Evolutionary conservation across 2,113 vertebrate genomes (phyloP), one percentile per base, ranked within the genome.

Genomic region (Furnarius figulus): DNA sequence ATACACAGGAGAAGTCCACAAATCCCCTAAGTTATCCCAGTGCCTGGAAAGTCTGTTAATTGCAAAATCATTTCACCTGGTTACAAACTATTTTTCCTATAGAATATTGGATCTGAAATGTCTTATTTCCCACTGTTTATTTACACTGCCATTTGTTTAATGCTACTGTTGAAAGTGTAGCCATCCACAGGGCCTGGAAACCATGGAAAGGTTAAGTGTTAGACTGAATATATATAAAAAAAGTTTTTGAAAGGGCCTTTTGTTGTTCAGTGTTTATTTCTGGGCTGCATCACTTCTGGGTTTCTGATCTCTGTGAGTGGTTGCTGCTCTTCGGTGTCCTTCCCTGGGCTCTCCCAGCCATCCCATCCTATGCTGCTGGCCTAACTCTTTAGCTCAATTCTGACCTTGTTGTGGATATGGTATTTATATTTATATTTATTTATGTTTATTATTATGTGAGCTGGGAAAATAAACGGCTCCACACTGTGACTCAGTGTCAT

Each of bases 41-140:
- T 52, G 2, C 10, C 39, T 58, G 12, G 8, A 7, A 81, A 58
- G 4, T 0, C 10, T 87, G 59, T 53, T 27, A 82, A 52, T 53
- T 47, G 27, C 2, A 39, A 53, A 84, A 53, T 1, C 0, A 13
- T 50, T 75, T 55, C 8, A 55, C 11, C 3, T 42, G 5, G 18
- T 55, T 75, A 18, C 14, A 62, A 70, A 70, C 5, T 33, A 6
- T 28, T 55, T 71, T 53, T 62, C 5, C 6, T 49, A 8, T 5
- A 6, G 6, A 58, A 42, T 53, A 49, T 46, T 53, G 50, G 13
- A 47, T 68, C 5, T 25, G 14, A 35, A 44, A 0, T 19, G 4
- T 58, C 4, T 7, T 23, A 6, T 73, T 90, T 61, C 3, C 17
- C 5, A 40, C 1, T 0, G 12, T 63, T 33, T 56, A 23, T 37